phyloP scores from a whole-genome alignment of 2,797 vertebrate species.

The Acrossocheilus wenchowensis region DNA sequence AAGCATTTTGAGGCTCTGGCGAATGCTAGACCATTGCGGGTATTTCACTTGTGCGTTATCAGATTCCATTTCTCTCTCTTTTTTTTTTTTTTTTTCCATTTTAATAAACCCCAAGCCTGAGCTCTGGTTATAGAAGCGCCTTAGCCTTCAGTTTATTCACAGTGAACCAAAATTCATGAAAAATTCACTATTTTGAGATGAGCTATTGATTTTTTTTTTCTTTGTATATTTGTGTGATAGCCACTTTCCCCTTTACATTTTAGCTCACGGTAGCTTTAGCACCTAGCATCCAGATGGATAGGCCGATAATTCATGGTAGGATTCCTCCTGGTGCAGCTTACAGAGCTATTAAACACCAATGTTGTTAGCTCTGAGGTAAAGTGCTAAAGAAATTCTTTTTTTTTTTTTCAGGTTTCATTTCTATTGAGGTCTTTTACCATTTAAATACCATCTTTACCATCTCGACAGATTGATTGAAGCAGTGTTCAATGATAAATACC shows the following conservation, averaged over 20 bases:
- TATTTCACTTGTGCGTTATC: slow-evolving; percentile 32
- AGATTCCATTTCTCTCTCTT: slow-evolving; percentile 28
- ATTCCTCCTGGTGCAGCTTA: background rate
- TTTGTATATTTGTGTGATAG: slow-evolving; percentile 18
- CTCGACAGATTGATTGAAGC: background rate
- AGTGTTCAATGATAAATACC: background rate
- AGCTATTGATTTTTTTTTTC: slow-evolving; percentile 39
- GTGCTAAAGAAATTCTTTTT: background rate
- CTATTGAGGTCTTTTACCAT: background rate
- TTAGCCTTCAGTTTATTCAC: slow-evolving; percentile 40
- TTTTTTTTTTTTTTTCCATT: slow-evolving; percentile 23
- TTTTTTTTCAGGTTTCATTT: background rate
- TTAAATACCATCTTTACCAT: background rate
- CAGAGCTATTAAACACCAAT: background rate
- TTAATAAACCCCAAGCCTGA: slow-evolving; percentile 30
- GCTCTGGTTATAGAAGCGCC: background rate
- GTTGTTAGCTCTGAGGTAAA: background rate
- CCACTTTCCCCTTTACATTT: slow-evolving; percentile 13
- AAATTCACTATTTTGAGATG: slow-evolving; percentile 35
- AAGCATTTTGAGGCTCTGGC: slow-evolving; percentile 39
- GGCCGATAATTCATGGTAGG: background rate
- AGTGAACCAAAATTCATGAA: slow-evolving; percentile 34
- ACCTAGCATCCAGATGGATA: background rate
- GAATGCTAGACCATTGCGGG: slow-evolving; percentile 3
- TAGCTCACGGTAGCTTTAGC: background rate